Conservation (phyloP, 2,888 invertebrate genomes). For the Digitonthophagus gazella region DNA sequence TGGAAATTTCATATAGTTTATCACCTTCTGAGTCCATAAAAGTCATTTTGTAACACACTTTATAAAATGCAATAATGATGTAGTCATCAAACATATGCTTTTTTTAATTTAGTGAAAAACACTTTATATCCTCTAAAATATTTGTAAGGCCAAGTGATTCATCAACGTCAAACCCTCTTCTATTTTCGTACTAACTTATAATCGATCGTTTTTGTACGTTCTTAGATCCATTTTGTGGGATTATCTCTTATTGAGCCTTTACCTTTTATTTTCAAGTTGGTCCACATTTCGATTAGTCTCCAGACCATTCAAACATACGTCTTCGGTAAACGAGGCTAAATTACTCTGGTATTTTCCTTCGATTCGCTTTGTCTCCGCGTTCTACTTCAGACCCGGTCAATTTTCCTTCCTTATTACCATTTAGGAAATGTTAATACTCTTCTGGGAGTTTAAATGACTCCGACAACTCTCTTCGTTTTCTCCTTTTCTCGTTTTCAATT, state of each 20-base stretch:
- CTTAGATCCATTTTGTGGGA: neutral
- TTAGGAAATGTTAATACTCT: neutral
- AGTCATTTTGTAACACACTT: too few species aligned
- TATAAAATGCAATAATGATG: too few species aligned
- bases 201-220: neutral
- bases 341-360: neutral
- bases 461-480: too few species aligned
- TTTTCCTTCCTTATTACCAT: neutral
- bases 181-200: neutral
- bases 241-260: neutral
- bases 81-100: too few species aligned
- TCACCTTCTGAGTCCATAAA: too few species aligned
- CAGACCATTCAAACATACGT: neutral
- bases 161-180: neutral
- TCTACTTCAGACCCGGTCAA: too few species aligned
- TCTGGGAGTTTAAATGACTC: neutral
- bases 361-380: neutral
- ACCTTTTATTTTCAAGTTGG: neutral
- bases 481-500: neutral
- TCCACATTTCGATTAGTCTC: neutral
- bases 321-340: neutral
- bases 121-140: neutral
- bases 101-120: too few species aligned
- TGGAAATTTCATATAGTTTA: too few species aligned
- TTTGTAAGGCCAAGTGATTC: neutral